Evolutionary conservation across 1,140 invertebrate species (phyloP), one percentile per base, ranked within the genome.

Genomic region (Megalopta genalis): DNA sequence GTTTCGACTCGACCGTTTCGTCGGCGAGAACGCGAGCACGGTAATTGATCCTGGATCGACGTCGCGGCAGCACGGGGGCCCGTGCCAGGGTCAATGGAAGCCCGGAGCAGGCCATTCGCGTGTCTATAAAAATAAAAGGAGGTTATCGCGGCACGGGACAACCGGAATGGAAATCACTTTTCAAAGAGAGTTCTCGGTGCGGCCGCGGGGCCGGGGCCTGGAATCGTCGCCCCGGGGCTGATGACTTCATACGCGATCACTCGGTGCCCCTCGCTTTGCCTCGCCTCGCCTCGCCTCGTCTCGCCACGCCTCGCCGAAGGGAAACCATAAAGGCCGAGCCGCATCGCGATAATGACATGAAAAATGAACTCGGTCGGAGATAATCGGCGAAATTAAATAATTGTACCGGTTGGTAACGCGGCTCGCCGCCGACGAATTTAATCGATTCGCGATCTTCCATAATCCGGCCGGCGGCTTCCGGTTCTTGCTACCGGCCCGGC

Each of bases 381-480:
- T 82, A 82, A 86, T 82, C 83, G 77, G 8, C 49, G 39, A 86
- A 86, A 85, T 86, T 80, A 85, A 85, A 86, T 80, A 86, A 83
- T 70, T 66, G 80, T 73, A 42, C 75, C 32, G 59, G 59, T 18
- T 54, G 60, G 32, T 69, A 23, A 52, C 32, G 49, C 27, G 69
- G 9, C 46, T 27, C 70, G 25, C 46, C 37, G 64, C 66, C 79
- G 79, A 75, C 72, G 78, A 69, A 70, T 82, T 84, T 60, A 57
- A 86, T 86, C 84, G 81, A 86, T 86, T 76, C 68, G 80, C 69
- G 49, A 80, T 80, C 80, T 82, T 62, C 23, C 66, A 49, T 70
- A 70, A 84, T 73, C 69, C 73, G 69, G n/a, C 21, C 9, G n/a
- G 23, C 27, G 70, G 54, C 75, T 81, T 81, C 75, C 80, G 74